Percentiles rank a stretch among this genome's conserved stretches.
Evolutionary conservation across 2,888 invertebrate genomes (phyloP).

Genomic region (Limnephilus auricula): DNA sequence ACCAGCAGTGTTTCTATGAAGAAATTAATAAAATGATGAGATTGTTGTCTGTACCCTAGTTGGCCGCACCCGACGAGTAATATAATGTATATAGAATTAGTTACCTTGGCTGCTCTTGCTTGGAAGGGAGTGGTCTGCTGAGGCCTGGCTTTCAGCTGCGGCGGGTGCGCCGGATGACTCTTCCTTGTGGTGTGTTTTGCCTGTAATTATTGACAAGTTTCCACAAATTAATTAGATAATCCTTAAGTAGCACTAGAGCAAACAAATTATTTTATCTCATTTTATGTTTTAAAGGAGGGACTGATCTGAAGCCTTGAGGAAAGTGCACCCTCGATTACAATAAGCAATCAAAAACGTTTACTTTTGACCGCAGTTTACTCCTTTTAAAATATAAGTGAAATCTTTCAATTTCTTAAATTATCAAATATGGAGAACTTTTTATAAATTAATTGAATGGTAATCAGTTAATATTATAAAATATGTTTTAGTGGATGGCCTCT

Average conservation of each 20-base stretch:
- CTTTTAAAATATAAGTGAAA: too few species aligned
- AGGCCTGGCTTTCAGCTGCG: conserved; percentile 8
- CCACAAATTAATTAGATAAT: neutral
- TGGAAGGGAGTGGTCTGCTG: neutral
- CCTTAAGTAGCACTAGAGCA: neutral
- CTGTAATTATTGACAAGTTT: neutral
- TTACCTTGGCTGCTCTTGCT: conserved; percentile 38
- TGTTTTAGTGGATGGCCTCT: too few species aligned
- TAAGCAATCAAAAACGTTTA: too few species aligned
- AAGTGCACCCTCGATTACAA: too few species aligned
- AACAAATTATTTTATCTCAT: too few species aligned
- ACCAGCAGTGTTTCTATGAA: neutral
- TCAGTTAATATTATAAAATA: too few species aligned
- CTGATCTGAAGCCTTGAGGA: too few species aligned
- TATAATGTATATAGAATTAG: neutral
- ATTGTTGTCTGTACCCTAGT: neutral
- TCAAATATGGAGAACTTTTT: too few species aligned
- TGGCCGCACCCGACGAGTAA: neutral
- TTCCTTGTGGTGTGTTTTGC: conserved; percentile 37
- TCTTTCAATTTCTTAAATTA: too few species aligned
- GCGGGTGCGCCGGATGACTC: conserved; percentile 25
- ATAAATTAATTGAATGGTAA: too few species aligned
- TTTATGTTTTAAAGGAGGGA: too few species aligned
- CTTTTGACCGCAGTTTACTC: too few species aligned
- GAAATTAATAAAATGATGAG: neutral